These are phyloP conservation scores for Boulengeromyrus knoepffleri DNA, from an alignment of 2,113 vertebrate species.

Conservation along the genomic window DNA sequence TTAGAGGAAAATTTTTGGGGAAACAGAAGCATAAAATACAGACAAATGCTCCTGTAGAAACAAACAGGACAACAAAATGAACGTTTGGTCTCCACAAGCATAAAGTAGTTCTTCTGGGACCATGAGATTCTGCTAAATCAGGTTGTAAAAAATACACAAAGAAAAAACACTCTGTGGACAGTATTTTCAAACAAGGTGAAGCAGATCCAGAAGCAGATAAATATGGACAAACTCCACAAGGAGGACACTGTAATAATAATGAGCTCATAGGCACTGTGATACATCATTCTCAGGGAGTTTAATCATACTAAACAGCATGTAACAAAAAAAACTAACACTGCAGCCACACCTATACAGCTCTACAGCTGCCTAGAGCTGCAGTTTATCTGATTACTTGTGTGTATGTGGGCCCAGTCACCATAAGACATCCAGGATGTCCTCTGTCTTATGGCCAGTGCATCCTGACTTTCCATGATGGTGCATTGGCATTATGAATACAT, in stretches of 20 bases:
- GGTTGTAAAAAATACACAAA: neutral
- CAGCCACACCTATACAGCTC: neutral
- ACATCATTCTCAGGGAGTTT: neutral
- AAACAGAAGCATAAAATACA: neutral
- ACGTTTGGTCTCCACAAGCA: neutral
- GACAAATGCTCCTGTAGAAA: neutral
- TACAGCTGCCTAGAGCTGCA: neutral
- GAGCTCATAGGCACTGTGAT: neutral
- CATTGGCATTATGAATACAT: neutral
- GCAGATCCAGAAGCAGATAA: neutral
- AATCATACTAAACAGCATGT: neutral
- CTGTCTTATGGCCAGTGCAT: neutral
- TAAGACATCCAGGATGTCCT: neutral
- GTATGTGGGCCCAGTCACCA: neutral
- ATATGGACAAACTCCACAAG: neutral
- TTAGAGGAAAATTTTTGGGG: neutral
- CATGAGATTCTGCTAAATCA: neutral
- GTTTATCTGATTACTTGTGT: neutral
- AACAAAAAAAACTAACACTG: neutral
- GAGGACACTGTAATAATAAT: neutral
- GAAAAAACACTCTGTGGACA: neutral
- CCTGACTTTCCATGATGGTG: neutral
- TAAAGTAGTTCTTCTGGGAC: neutral
- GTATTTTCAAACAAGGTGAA: neutral
- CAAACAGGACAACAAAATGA: neutral